Conservation (phyloP, 2,888 invertebrate species). For the Melanotus villosus region DNA sequence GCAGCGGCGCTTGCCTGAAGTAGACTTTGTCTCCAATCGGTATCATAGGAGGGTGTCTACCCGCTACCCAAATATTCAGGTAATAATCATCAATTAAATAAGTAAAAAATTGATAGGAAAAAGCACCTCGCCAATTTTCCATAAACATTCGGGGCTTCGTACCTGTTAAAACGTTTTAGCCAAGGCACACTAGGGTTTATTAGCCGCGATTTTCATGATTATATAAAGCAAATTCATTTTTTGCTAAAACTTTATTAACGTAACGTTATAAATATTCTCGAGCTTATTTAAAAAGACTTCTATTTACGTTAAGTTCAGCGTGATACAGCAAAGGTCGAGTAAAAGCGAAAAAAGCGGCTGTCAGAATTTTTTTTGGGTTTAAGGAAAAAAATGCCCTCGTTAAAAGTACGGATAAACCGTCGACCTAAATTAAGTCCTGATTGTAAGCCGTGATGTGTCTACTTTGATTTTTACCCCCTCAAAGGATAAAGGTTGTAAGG, state of each 20-base stretch:
- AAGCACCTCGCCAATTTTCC: no score
- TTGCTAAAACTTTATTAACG: constrained; percentile 2
- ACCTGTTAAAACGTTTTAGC: constrained; percentile 2
- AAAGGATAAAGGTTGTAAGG: not conserved
- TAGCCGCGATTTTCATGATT: constrained; percentile 1
- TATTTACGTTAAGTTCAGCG: not conserved
- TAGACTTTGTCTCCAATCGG: no score
- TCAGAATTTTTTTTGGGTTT: not conserved
- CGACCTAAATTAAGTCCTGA: constrained; percentile 14
- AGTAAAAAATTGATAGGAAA: no score
- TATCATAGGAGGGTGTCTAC: no score
- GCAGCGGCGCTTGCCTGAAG: no score
- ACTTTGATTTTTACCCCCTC: constrained; percentile 4
- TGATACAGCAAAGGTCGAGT: not conserved
- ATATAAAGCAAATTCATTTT: constrained; percentile 7
- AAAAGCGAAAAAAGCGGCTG: not conserved
- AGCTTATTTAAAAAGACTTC: not conserved
- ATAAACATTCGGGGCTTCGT: not conserved
- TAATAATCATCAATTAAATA: no score
- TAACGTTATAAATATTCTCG: not conserved
- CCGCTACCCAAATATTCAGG: no score
- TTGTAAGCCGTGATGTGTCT: not conserved
- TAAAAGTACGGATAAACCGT: not conserved
- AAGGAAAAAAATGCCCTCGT: not conserved
- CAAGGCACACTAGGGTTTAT: not conserved